phyloP scores from a whole-genome alignment of 2,888 invertebrate genomes.

The Drosophila koepferae region DNA sequence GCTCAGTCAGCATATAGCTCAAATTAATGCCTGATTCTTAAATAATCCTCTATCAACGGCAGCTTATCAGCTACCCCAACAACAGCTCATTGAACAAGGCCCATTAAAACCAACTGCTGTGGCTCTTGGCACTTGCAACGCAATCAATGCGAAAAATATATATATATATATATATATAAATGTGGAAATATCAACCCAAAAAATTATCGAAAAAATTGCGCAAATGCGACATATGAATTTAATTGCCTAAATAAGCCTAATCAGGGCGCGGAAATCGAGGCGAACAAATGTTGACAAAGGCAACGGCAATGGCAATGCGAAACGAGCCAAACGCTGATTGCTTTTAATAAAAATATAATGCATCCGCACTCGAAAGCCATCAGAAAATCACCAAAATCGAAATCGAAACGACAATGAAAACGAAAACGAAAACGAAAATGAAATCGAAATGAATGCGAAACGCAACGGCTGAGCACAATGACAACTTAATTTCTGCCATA shows the following conservation, averaged over 20 bases:
- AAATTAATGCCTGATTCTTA: slow-evolving; percentile 1
- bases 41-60: slow-evolving; percentile 22
- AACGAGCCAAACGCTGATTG: slow-evolving; percentile 63
- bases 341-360: slow-evolving; percentile 82
- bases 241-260: slow-evolving; percentile 76
- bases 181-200: slow-evolving; percentile 18
- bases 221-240: slow-evolving; percentile 76
- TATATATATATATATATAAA: background rate
- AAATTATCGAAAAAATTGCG: slow-evolving; percentile 45
- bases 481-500: slow-evolving; percentile 75
- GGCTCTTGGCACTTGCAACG: slow-evolving; percentile 12
- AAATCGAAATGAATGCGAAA: slow-evolving; percentile 55
- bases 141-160: background rate
- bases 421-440: slow-evolving; percentile 30
- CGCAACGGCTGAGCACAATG: slow-evolving; percentile 65
- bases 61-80: slow-evolving; percentile 19
- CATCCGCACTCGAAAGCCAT: slow-evolving; percentile 59
- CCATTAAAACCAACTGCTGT: slow-evolving; percentile 37
- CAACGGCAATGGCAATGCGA: background rate
- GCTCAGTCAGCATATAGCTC: background rate
- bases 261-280: slow-evolving; percentile 57
- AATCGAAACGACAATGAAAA: slow-evolving; percentile 17
- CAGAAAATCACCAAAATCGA: slow-evolving; percentile 28
- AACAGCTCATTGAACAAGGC: slow-evolving; percentile 30
- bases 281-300: slow-evolving; percentile 65